Conservation (phyloP, 2,888 invertebrate species). For the Synergus laeviventris region DNA sequence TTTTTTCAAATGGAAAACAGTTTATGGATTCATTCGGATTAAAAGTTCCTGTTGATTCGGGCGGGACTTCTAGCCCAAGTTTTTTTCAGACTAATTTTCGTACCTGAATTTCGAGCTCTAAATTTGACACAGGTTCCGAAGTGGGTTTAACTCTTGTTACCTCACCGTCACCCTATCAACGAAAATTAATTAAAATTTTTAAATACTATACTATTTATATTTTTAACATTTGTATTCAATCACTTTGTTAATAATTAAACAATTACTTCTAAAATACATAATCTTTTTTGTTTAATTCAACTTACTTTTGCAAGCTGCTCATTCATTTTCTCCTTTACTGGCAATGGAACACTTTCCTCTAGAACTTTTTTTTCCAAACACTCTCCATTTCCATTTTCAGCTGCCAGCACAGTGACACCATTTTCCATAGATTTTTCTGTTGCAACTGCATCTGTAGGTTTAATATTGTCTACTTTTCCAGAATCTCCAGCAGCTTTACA, state of each 20-base stretch:
- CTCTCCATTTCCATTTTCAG: constrained; percentile 6
- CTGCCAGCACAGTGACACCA: background rate
- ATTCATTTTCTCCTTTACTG: background rate
- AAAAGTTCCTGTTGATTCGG: no score
- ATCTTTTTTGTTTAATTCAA: background rate
- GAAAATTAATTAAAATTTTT: constrained; percentile 11
- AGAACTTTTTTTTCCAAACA: background rate
- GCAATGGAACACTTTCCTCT: background rate
- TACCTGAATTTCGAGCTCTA: constrained; percentile 53
- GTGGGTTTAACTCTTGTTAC: background rate
- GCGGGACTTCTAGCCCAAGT: no score
- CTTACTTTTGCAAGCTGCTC: constrained; percentile 42
- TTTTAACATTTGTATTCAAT: background rate
- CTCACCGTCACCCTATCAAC: constrained; percentile 35
- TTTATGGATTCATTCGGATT: no score
- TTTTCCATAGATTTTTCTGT: background rate
- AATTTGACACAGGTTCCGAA: background rate
- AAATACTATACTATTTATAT: no score
- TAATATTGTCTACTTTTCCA: constrained; percentile 47
- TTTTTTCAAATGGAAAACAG: no score
- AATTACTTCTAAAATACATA: background rate
- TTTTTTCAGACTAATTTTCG: background rate
- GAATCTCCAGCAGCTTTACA: constrained; percentile 57
- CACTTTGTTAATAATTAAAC: background rate
- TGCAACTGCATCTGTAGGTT: constrained; percentile 16